Conservation (phyloP, 64 coral and sea anemone species). For the Orbicella faveolata region DNA sequence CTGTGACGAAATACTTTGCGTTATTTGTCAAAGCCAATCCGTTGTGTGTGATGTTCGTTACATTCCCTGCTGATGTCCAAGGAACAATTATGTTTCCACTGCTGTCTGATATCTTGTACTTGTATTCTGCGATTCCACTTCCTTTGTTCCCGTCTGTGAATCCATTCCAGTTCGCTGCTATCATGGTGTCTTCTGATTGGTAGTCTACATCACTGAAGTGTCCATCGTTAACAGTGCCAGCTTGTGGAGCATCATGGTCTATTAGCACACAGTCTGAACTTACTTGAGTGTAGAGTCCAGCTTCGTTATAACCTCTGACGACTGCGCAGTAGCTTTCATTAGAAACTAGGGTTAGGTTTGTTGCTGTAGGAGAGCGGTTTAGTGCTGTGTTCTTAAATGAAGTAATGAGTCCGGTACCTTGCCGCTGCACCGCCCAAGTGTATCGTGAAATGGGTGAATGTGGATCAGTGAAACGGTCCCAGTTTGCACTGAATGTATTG, state of each 20-base stretch:
- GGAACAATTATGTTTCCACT: constrained; percentile 3
- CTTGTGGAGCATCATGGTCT: constrained; percentile 81
- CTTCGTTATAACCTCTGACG: constrained; percentile 87
- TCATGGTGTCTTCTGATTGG: constrained; percentile 54
- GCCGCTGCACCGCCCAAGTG: constrained; percentile 63
- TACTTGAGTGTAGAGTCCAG: constrained; percentile 61
- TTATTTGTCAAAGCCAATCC: constrained; percentile 56
- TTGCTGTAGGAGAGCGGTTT: constrained; percentile 39
- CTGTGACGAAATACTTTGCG: constrained; percentile 52
- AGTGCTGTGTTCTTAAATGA: constrained; percentile 62
- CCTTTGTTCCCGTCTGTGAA: constrained; percentile 81
- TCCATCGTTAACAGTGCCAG: constrained; percentile 83
- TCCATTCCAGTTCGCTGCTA: constrained; percentile 89
- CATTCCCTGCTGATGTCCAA: not conserved
- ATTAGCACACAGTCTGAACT: constrained; percentile 83
- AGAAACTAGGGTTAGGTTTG: constrained; percentile 68
- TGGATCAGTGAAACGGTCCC: constrained; percentile 71
- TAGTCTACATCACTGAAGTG: constrained; percentile 67
- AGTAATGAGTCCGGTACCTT: constrained; percentile 55
- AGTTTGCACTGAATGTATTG: constrained; percentile 68
- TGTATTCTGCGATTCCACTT: constrained; percentile 87
- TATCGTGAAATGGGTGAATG: constrained; percentile 79
- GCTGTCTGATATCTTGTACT: constrained; percentile 41
- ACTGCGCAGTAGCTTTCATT: constrained; percentile 82
- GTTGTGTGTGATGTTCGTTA: constrained; percentile 35